Base-by-base conservation (phyloP, 1,140 invertebrate species). In the Phocides pigmalion region DNA sequence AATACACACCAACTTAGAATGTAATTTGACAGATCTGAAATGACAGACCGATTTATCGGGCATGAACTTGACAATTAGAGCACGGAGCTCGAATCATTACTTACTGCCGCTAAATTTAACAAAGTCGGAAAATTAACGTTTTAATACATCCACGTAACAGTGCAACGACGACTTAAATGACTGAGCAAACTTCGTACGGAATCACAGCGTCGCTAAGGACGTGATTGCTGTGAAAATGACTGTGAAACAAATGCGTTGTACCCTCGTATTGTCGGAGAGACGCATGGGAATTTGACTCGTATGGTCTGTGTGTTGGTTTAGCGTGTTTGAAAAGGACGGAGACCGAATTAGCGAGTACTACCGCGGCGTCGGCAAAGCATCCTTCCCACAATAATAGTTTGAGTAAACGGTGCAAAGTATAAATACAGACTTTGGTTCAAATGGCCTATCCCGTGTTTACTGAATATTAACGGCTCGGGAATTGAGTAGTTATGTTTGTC, bases 271-370 rank as follows among this genome's bases (percentile, higher is more conserved):
- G 6, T 16, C 0, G 1, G n/a, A 32, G 3, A 11, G 11, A 28
- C 49, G 11, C 42, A 65, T 6, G 15, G 12, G 61, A 76, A 47
- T 47, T 19, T 62, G 37, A 73, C 67, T 65, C 61, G 70, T 70
- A 61, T 35, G 20, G 8, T n/a, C 12, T 14, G 3, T 3, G 41
- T 76, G 68, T 74, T 76, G 62, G 62, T 66, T 74, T 53, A 63
- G 19, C 37, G 47, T 39, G 46, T 76, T 76, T 76, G 66, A 39
- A 56, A 66, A 76, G 74, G 74, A 76, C 47, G 51, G 62, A 63
- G 64, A 54, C 50, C 46, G 66, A 76, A 73, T 76, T 76, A 76
- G 74, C 74, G 62, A 54, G 68, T 76, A 70, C 72, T 78, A 74
- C 75, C 53, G 75, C 75, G 59, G 49, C 17, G 6, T 28, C 17